Base-by-base conservation (phyloP, 2,888 invertebrate genomes). In the Drosophila yooni region DNA sequence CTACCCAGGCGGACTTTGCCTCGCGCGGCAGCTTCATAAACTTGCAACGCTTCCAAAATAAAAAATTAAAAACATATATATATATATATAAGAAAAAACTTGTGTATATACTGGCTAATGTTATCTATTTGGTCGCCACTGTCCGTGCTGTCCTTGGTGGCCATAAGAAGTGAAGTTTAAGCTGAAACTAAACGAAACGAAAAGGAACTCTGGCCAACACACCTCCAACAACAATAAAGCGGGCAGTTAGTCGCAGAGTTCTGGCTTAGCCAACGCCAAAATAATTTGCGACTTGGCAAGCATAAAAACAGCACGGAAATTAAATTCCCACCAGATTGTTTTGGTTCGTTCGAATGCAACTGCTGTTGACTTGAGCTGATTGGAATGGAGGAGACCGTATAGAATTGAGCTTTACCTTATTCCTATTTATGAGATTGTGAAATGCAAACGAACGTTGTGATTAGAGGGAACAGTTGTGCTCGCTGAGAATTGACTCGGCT, bases 371-470 rank as follows among this genome's bases (percentile, higher is more conserved):
- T 73, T 46, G 54, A 63, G 68, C 61, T 80, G 80, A 80, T 80
- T 80, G 79, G 73, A 76, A 67, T 65, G 73, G 62, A 71, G 61
- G 63, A 73, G 67, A 2, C 38, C 64, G 51, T 59, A 64, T 63
- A 67, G 70, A 70, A 74, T 68, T 77, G 78, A 82, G 74, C 66
- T 70, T 68, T 68, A 62, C 60, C 56, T 88, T 77, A 88, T 82
- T 88, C 81, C 88, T 77, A 81, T 85, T 85, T 88, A 85, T 84
- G 85, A 53, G 73, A 81, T 84, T 88, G 79, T 75, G 70, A 74
- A 88, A 88, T 87, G 82, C 84, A 84, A 87, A 79, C 62, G 68
- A 69, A 76, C 63, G 63, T 40, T 57, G 63, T 63, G 82, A 81
- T 74, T 74, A 76, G 58, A 69, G 29, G 31, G 21, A 60, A 52